Evolutionary conservation across 2,797 vertebrate genomes (phyloP).

Genomic region (Typhlichthys subterraneus): DNA sequence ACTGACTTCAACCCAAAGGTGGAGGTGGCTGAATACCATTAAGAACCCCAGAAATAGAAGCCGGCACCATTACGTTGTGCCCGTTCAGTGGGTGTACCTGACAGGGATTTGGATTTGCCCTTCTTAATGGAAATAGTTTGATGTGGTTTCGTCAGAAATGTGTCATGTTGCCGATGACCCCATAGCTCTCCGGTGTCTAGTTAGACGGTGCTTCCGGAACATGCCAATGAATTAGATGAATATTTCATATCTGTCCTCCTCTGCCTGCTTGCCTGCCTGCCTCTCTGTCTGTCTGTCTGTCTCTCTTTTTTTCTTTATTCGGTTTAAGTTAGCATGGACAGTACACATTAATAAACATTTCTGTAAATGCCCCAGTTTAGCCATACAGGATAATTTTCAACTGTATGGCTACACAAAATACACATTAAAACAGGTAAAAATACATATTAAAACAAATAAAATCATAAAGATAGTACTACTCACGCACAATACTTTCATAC

Average conservation of each 20-base stretch:
- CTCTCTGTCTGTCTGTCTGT: conserved; percentile 13
- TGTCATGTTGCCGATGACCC: conserved; percentile 22
- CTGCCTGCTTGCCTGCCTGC: conserved; percentile 6
- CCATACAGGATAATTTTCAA: no score
- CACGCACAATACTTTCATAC: no score
- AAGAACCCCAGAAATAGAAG: conserved; percentile 51
- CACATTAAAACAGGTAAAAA: no score
- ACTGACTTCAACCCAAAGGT: conserved; percentile 58
- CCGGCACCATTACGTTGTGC: conserved; percentile 28
- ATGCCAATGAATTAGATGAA: conserved; percentile 3
- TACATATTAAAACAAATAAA: no score
- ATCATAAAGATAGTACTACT: no score
- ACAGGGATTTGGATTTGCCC: conserved; percentile 29
- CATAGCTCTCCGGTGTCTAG: conserved; percentile 33
- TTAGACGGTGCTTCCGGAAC: conserved; percentile 38
- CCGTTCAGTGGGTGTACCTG: conserved; percentile 16
- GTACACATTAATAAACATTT: no score
- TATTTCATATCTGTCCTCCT: conserved; percentile 6
- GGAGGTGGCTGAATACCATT: conserved; percentile 56
- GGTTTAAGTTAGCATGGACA: no score
- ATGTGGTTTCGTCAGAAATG: conserved; percentile 29
- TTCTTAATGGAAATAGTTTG: conserved; percentile 21
- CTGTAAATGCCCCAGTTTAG: no score
- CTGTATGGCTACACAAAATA: no score
- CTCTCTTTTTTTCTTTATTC: background rate